Conservation (phyloP, 2,113 vertebrate species). For the Perca schrenkii region DNA sequence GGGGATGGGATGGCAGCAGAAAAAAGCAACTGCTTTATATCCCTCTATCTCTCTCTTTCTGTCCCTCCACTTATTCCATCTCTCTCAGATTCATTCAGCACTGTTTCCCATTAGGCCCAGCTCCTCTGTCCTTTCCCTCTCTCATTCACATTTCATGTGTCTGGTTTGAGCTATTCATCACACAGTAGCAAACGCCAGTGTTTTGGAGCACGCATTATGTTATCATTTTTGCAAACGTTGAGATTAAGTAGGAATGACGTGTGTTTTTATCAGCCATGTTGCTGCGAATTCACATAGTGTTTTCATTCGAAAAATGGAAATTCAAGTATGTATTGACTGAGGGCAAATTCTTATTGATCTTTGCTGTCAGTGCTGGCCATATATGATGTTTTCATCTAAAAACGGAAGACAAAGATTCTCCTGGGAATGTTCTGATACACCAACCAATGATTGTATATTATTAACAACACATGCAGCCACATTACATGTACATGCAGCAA, state of each 20-base stretch:
- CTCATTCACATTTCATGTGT: constrained; percentile 40
- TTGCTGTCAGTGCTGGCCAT: neutral
- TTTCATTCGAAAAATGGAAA: constrained; percentile 10
- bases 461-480: neutral
- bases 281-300: neutral
- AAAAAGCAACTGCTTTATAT: constrained; percentile 32
- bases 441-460: neutral
- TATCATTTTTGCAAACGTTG: neutral
- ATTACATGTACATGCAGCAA: neutral
- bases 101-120: constrained; percentile 29
- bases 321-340: neutral
- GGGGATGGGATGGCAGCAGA: constrained; percentile 57
- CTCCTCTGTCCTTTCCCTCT: constrained; percentile 26
- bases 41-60: neutral
- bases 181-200: neutral
- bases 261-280: neutral
- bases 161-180: constrained; percentile 17
- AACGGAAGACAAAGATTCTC: neutral
- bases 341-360: neutral
- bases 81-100: constrained; percentile 45
- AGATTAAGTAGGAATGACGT: neutral
- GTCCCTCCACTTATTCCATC: constrained; percentile 14
- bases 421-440: neutral
- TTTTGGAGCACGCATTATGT: neutral
- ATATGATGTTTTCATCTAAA: constrained; percentile 26